Percentiles rank a stretch among this genome's conserved stretches.
phyloP scores from a whole-genome alignment of 1,140 invertebrate genomes.

The Panulirus ornatus region DNA sequence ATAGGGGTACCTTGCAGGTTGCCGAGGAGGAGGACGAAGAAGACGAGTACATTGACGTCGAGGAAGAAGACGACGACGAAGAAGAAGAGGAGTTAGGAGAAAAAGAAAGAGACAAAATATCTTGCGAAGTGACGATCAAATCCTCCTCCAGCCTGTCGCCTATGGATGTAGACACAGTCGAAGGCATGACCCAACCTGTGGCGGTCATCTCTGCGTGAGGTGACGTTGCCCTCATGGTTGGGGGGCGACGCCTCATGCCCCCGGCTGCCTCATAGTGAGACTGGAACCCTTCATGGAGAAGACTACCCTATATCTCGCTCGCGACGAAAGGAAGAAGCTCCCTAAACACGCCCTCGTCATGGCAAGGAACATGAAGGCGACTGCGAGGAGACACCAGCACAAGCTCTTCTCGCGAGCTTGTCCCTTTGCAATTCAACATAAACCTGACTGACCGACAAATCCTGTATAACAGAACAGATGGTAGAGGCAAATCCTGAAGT shows the following conservation, averaged over 20 bases:
- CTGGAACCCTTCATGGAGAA: background rate
- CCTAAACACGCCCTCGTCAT: background rate
- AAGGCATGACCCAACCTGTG: conserved; percentile 4
- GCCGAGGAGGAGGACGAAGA: conserved; percentile 73
- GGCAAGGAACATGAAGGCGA: background rate
- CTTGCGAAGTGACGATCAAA: conserved; percentile 72
- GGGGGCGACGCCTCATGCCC: background rate
- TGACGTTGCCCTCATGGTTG: background rate
- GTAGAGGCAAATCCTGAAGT: background rate
- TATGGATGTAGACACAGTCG: conserved; percentile 61
- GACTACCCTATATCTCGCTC: background rate
- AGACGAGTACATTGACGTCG: conserved; percentile 74
- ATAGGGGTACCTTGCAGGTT: background rate
- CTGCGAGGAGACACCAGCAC: background rate
- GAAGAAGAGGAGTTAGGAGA: conserved; percentile 72
- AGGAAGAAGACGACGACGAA: conserved; percentile 69
- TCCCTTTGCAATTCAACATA: background rate
- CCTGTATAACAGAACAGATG: background rate
- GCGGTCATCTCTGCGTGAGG: conserved; percentile 54
- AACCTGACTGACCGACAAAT: background rate
- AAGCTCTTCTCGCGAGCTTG: background rate
- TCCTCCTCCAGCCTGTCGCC: conserved; percentile 49
- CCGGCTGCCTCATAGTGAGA: background rate
- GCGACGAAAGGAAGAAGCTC: background rate
- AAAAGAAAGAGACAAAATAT: conserved; percentile 71